Evolutionary conservation across 2,113 vertebrate genomes (phyloP).

Genomic region (Seriola dumerili): DNA sequence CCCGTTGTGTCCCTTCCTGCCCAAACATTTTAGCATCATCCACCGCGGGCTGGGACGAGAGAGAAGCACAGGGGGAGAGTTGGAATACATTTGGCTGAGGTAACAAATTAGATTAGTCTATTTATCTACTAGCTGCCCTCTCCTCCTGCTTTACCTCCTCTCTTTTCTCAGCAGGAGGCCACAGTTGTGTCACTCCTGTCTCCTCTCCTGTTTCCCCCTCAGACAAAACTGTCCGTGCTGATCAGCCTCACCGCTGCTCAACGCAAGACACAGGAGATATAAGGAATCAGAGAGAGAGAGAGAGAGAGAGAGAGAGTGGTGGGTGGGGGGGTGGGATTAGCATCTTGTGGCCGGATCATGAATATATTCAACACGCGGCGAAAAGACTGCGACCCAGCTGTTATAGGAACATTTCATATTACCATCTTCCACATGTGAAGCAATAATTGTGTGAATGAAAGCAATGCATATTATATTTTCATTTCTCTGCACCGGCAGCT

Average conservation of each 20-base stretch:
- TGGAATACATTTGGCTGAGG: conserved; percentile 73
- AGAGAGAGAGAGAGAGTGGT: conserved; percentile 41
- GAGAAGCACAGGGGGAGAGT: conserved; percentile 44
- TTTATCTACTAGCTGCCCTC: conserved; percentile 66
- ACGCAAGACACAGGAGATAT: conserved; percentile 51
- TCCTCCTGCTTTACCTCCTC: conserved; percentile 59
- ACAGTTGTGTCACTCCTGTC: conserved; percentile 64
- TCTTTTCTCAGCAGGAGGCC: conserved; percentile 71
- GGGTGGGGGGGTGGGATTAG: conserved; percentile 54
- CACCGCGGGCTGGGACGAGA: conserved; percentile 14
- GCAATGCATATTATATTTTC: conserved; percentile 79
- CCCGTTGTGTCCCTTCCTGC: conserved; percentile 70
- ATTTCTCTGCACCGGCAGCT: conserved; percentile 72
- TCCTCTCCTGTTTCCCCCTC: conserved; percentile 59
- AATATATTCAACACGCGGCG: conserved; percentile 77
- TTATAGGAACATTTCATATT: conserved; percentile 79
- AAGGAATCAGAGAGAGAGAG: conserved; percentile 55
- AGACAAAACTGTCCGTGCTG: conserved; percentile 67
- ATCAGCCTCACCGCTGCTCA: conserved; percentile 74
- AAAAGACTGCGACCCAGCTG: conserved; percentile 81
- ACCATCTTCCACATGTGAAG: conserved; percentile 72
- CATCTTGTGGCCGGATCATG: conserved; percentile 76
- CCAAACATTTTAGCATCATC: conserved; percentile 78
- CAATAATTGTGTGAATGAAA: conserved; percentile 80
- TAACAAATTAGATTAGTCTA: conserved; percentile 75